A percentile compares a stretch with the other conserved stretches of the same genome.
These are phyloP conservation scores for Uloborus plumipes DNA, from an alignment of 2,888 invertebrate species.

Conservation along the genomic window DNA sequence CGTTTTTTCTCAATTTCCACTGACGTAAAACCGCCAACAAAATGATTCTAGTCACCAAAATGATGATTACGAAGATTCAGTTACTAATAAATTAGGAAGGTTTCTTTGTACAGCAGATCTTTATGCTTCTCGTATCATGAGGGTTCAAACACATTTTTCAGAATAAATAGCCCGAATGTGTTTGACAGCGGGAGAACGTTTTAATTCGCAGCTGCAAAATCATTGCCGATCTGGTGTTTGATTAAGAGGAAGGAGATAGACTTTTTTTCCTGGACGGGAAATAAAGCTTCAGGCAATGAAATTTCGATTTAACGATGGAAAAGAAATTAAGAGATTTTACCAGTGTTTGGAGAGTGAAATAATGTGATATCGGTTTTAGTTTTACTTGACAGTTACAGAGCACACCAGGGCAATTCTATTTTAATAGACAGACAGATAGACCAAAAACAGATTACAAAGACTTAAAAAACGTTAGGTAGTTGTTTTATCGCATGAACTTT, in stretches of 20 bases:
- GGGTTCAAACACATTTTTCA: conserved; percentile 28
- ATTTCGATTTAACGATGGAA: conserved; percentile 15
- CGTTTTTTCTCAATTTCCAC: too few species aligned
- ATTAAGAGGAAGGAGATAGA: too few species aligned
- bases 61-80: too few species aligned
- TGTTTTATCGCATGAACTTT: too few species aligned
- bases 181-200: conserved; percentile 27
- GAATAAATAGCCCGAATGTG: conserved; percentile 32
- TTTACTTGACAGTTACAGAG: not conserved
- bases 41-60: too few species aligned
- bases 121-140: not conserved
- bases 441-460: too few species aligned
- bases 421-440: too few species aligned
- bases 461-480: too few species aligned
- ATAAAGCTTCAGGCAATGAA: conserved; percentile 21
- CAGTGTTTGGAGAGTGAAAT: not conserved
- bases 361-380: not conserved
- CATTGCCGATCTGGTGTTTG: conserved; percentile 13
- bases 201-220: conserved; percentile 52
- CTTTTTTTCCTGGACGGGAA: too few species aligned
- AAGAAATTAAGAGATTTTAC: conserved; percentile 20
- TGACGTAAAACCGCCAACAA: too few species aligned
- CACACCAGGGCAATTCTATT: too few species aligned
- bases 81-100: too few species aligned
- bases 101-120: not conserved